A percentile compares a stretch with the other conserved stretches of the same genome.
Conservation (phyloP, 2,113 vertebrate species). For the Periophthalmodon schlosseri region DNA sequence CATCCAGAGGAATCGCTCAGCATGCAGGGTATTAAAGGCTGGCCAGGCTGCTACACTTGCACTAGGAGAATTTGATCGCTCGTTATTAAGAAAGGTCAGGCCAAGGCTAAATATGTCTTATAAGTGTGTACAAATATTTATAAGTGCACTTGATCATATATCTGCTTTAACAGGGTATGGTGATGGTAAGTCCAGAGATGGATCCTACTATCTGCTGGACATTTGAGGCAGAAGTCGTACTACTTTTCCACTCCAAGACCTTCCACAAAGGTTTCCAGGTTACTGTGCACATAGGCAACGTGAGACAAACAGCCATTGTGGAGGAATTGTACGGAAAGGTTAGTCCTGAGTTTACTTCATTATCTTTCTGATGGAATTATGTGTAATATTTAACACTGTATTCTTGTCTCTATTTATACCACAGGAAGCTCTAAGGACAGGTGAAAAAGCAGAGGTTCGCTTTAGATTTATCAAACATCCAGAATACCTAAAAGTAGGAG, state of each 20-base stretch:
- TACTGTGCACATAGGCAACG: constrained; percentile 94
- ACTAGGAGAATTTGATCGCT: constrained; percentile 90
- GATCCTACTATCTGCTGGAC: constrained; percentile 95
- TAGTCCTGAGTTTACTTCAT: constrained; percentile 30
- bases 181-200: constrained; percentile 98
- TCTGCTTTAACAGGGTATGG: constrained; percentile 85
- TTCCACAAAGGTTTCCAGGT: constrained; percentile 98
- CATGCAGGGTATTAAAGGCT: constrained; percentile 90
- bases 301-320: constrained; percentile 93
- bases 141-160: not conserved
- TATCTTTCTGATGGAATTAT: not conserved
- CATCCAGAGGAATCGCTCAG: constrained; percentile 96
- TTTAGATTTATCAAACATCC: constrained; percentile 98
- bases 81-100: constrained; percentile 92
- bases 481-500: constrained; percentile 95
- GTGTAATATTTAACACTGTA: constrained; percentile 7
- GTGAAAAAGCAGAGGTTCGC: constrained; percentile 94
- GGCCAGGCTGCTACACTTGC: constrained; percentile 96
- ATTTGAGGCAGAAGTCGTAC: constrained; percentile 96
- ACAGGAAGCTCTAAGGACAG: constrained; percentile 94
- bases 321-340: constrained; percentile 96
- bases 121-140: too few species aligned
- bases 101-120: not conserved
- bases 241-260: constrained; percentile 94
- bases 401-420: not conserved